Base-by-base conservation (phyloP, 1,140 invertebrate species). In the Caenorhabditis tropicalis region DNA sequence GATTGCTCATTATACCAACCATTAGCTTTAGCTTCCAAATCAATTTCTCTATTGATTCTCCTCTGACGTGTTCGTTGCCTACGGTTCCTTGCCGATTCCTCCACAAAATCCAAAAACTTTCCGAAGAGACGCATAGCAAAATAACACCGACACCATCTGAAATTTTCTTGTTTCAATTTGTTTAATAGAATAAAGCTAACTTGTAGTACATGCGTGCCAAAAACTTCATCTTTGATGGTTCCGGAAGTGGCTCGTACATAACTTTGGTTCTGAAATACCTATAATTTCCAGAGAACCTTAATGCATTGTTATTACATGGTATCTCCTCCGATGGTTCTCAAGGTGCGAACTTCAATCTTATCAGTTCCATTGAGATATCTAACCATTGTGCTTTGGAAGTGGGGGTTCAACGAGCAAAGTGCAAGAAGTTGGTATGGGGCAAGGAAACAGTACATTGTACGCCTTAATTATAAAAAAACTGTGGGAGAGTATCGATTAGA, bases 381-480 rank as follows among this genome's bases (percentile, higher is more conserved):
- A 0, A 43, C 10, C 65, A 74, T 46, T 2, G 65, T 43, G 21
- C 36, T 43, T 46, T 74, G 65, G 21, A 74, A 74, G 15, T 74
- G 19, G 0, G 65, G 65, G 12, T 74, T 74, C n/a, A 74, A n/a
- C 43, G 65, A 43, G 36, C 65, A 43, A 0, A 74, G 65, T 10
- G 65, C 36, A 10, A 74, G 36, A 5, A 74, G 36, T 74, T 74
- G 65, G 19, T 43, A 74, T 43, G 65, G 65, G 24, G 65, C n/a
- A 24, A 74, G 12, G 15, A 74, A 9, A 24, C 10, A 43, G 36
- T 21, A 74, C 0, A 43, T 74, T 19, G 65, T 74, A 16, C 65
- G 65, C 65, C 65, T 74, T 3, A 51, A 2, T 6, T 36, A 15
- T 12, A 43, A 65, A 1, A 6, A 2, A 0, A 65, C 9, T 9